Evolutionary conservation across 2,113 vertebrate genomes (phyloP), one percentile per base, ranked within the genome.

Genomic region (Cromileptes altivelis): DNA sequence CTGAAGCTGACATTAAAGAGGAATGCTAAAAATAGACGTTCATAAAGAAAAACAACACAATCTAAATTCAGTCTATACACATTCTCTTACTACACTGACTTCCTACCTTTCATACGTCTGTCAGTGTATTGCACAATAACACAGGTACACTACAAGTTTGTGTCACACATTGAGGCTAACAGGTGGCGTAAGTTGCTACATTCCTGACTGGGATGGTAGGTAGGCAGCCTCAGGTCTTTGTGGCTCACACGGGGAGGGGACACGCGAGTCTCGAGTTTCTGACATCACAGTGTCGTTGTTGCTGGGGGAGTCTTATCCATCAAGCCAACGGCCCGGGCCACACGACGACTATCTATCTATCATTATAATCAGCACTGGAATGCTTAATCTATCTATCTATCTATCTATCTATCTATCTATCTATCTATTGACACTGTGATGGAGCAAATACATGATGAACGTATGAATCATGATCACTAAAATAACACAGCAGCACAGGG

Each of bases 251-350:
- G 52, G 69, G 64, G 53, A 70, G 69, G 63, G 14, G 60, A 19
- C 30, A 17, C 1, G 1, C 15, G 40, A 47, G 50, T 75, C 70
- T 89, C 73, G 0, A 40, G 58, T 85, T 88, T 80, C 82, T 87
- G 71, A 81, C 65, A 77, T 84, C 47, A 75, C 74, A 74, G 63
- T 52, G 42, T 74, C 68, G 73, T 49, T 85, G 88, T 78, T 83
- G 56, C 76, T 79, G 64, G 33, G 15, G 56, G 65, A 75, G 55
- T 61, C 49, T 65, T 61, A 85, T 75, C 75, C 45, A 79, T 87
- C 40, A 64, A 64, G 30, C 4, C 50, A 56, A 15, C 3, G 0
- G n/a, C 53, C 21, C 1, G 3, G 70, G 33, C 47, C 27, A 60
- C 78, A 70, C 63, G 10, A 70, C 62, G 7, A 70, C 62, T 61